phyloP scores from a whole-genome alignment of 2,113 vertebrate species.

The Aptenodytes forsteri region DNA sequence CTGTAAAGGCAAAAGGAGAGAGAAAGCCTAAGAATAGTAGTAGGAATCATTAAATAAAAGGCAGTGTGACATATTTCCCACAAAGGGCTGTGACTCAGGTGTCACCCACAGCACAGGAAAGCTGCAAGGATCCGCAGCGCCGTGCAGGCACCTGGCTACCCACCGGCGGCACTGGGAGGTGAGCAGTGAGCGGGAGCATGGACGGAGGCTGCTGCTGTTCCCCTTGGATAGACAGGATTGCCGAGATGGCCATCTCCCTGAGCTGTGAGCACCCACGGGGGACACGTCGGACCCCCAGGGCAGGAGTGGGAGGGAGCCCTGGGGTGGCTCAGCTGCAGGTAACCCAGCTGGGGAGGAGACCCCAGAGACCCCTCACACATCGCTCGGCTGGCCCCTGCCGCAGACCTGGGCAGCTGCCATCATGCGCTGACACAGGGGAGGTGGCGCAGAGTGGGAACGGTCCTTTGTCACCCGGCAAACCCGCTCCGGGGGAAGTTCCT shows the following conservation, averaged over 20 bases:
- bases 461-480: neutral
- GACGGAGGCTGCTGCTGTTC: neutral
- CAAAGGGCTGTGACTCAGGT: neutral
- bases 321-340: neutral
- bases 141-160: too few species aligned
- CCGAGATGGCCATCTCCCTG: rapidly evolving
- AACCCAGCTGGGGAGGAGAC: neutral
- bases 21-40: rapidly evolving
- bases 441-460: neutral
- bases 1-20: neutral
- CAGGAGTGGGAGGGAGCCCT: neutral
- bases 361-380: neutral
- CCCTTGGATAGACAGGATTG: neutral
- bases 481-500: too few species aligned
- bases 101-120: neutral
- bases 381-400: rapidly evolving
- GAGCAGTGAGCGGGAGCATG: neutral
- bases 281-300: rapidly evolving
- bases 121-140: neutral
- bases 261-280: neutral
- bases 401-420: neutral
- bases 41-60: neutral
- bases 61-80: neutral
- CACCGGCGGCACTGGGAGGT: rapidly evolving
- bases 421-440: neutral